Conservation (phyloP, 1,140 invertebrate species). For the Eciton burchellii region DNA sequence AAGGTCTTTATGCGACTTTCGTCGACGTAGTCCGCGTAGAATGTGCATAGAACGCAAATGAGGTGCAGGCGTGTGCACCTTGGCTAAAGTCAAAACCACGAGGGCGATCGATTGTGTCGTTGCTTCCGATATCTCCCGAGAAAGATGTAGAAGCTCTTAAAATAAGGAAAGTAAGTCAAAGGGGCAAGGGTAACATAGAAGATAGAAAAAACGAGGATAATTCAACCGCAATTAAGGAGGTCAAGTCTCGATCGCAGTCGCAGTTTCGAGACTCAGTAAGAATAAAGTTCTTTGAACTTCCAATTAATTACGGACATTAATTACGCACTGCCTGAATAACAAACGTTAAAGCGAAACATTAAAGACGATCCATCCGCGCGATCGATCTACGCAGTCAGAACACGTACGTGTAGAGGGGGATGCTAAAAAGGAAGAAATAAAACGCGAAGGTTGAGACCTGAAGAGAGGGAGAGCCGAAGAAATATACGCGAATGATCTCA, state of each 20-base stretch:
- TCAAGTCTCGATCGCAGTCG: neutral
- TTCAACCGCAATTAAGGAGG: conserved; percentile 10
- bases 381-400: conserved; percentile 25
- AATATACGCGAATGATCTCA: conserved; percentile 72
- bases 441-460: conserved; percentile 60
- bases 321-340: neutral
- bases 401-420: conserved; percentile 12
- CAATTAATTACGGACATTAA: neutral
- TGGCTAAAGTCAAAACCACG: neutral
- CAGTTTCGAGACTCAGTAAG: neutral
- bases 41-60: neutral
- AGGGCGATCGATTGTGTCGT: neutral
- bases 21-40: conserved; percentile 23
- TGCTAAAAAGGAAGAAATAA: conserved; percentile 54
- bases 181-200: neutral
- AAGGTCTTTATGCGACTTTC: conserved; percentile 5
- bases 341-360: neutral
- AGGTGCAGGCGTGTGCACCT: too few species aligned
- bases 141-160: neutral
- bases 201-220: conserved; percentile 2
- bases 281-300: too few species aligned
- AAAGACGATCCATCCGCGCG: neutral
- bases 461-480: conserved; percentile 58
- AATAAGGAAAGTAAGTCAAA: neutral
- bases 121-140: too few species aligned